These are phyloP conservation scores for Nyctibius bracteatus DNA, from an alignment of 2,113 vertebrate genomes.

Conservation along the genomic window DNA sequence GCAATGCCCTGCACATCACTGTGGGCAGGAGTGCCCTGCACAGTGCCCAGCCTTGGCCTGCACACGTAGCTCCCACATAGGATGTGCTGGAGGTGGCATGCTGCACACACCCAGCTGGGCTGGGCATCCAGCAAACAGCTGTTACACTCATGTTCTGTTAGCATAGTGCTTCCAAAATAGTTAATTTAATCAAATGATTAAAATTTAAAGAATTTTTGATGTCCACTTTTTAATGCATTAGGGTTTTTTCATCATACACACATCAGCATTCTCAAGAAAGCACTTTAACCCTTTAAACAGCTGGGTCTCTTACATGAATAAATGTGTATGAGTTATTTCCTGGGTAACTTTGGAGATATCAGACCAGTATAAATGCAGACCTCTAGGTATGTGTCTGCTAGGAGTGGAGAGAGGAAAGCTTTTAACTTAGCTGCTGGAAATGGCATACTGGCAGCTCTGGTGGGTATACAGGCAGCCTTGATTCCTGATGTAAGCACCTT, in stretches of 20 bases:
- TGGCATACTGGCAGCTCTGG: background rate
- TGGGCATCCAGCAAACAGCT: background rate
- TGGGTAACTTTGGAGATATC: background rate
- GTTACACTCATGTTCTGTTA: background rate
- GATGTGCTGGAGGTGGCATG: background rate
- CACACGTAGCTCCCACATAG: fast-evolving
- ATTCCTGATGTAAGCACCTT: background rate
- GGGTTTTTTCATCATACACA: background rate
- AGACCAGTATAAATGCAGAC: background rate
- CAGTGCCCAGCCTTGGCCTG: background rate
- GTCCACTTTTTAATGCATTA: background rate
- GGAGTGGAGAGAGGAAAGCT: background rate
- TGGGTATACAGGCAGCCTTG: background rate
- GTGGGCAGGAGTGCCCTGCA: background rate
- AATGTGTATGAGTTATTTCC: background rate
- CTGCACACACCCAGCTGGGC: background rate
- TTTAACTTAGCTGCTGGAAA: background rate
- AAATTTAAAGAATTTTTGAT: background rate
- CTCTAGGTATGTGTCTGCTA: background rate
- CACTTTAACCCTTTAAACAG: background rate
- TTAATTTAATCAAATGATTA: background rate
- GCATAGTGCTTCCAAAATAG: background rate
- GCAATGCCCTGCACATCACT: background rate
- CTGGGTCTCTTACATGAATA: background rate
- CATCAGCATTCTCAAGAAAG: background rate